Conservation (phyloP, 1,140 invertebrate genomes). For the Lasioglossum baleicum region DNA sequence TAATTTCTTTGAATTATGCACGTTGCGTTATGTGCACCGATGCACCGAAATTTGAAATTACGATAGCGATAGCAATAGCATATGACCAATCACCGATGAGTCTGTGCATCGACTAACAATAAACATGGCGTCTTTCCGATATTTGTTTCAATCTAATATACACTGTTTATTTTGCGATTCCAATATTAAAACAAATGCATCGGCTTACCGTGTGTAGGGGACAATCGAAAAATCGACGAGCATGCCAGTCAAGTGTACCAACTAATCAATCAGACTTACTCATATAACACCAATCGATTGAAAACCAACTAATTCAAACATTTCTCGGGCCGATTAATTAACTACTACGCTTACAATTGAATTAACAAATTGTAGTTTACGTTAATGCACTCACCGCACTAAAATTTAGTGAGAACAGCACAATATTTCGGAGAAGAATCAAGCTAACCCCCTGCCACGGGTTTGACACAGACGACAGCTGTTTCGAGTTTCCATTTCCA, state of each 20-base stretch:
- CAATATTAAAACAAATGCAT: neutral
- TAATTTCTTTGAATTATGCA: neutral
- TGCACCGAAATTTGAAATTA: constrained; percentile 17
- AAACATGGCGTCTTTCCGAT: constrained; percentile 25
- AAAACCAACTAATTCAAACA: neutral
- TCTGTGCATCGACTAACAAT: constrained; percentile 13
- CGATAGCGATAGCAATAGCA: neutral
- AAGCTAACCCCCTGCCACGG: constrained; percentile 59
- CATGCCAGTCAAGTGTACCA: neutral
- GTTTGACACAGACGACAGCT: constrained; percentile 72
- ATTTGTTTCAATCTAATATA: neutral
- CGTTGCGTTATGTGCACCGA: neutral
- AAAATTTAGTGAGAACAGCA: constrained; percentile 28
- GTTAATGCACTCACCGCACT: constrained; percentile 45
- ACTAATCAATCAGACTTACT: neutral
- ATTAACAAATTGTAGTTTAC: neutral
- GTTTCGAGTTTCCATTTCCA: constrained; percentile 53
- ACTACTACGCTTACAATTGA: too few relatives aligned
- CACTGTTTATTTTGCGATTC: neutral
- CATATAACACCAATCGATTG: neutral
- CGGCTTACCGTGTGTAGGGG: neutral
- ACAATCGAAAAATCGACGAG: constrained; percentile 12
- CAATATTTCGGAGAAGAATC: constrained; percentile 25
- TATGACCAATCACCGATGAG: constrained; percentile 17
- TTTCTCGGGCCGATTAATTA: neutral